A percentile compares a stretch with the other conserved stretches of the same genome.
Conservation (phyloP, 1,140 invertebrate species). For the Brachionus asplanchnoidis region DNA sequence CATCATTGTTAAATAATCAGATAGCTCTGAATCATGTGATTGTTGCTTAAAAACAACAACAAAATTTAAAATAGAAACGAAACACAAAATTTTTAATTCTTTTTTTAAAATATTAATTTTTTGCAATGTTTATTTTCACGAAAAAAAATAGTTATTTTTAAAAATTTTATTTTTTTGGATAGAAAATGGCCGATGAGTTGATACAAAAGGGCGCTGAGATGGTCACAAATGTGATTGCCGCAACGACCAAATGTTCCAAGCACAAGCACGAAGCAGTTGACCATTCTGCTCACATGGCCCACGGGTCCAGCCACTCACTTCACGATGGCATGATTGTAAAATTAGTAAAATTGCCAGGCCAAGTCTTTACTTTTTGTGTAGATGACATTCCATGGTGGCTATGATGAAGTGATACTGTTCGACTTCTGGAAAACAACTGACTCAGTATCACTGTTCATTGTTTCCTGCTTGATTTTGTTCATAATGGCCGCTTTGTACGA, state of each 20-base stretch:
- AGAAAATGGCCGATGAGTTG: slow-evolving; percentile 61
- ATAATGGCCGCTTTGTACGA: slow-evolving; percentile 44
- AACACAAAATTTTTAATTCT: not conserved
- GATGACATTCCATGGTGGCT: slow-evolving; percentile 41
- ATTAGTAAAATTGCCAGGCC: not conserved
- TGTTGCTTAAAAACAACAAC: not conserved
- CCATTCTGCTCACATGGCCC: not conserved
- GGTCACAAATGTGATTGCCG: not conserved
- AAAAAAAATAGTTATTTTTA: not conserved
- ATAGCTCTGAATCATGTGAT: not conserved
- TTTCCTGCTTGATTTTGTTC: slow-evolving; percentile 43
- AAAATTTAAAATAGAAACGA: slow-evolving; percentile 21
- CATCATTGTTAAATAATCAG: not conserved
- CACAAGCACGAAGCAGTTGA: not conserved
- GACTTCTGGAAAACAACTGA: slow-evolving; percentile 41
- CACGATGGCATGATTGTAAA: slow-evolving; percentile 30
- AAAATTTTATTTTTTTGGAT: not conserved
- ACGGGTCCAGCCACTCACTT: not conserved
- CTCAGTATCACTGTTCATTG: slow-evolving; percentile 33
- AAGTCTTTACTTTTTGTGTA: not conserved
- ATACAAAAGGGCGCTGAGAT: not conserved
- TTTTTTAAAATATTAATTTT: not conserved
- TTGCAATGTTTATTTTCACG: not conserved
- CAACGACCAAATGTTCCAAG: slow-evolving; percentile 27
- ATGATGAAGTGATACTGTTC: slow-evolving; percentile 33